Evolutionary conservation across 2,888 invertebrate species (phyloP).

Genomic region (Pyrochroa serraticornis): DNA sequence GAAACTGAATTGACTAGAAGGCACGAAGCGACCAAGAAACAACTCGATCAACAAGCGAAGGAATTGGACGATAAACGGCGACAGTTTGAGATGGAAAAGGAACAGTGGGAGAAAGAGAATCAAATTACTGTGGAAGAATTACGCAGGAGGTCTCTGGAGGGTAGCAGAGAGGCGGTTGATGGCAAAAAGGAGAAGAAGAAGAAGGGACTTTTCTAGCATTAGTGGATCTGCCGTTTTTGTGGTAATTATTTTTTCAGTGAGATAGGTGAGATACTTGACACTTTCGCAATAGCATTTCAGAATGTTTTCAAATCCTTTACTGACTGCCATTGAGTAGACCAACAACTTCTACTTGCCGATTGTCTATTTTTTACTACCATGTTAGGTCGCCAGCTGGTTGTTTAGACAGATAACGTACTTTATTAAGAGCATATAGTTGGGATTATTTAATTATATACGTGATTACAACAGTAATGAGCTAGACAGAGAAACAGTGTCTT

Average conservation of each 20-base stretch:
- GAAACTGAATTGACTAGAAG: conserved; percentile 91
- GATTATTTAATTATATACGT: conserved; percentile 32
- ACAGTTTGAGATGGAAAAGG: conserved; percentile 83
- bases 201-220: conserved; percentile 83
- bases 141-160: conserved; percentile 84
- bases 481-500: conserved; percentile 33
- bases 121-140: conserved; percentile 89
- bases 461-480: conserved; percentile 22
- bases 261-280: conserved; percentile 19
- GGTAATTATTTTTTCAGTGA: conserved; percentile 24
- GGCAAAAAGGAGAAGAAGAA: conserved; percentile 91
- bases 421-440: conserved; percentile 29
- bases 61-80: conserved; percentile 90
- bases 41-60: conserved; percentile 82
- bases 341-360: conserved; percentile 25
- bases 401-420: conserved; percentile 16
- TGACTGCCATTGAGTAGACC: conserved; percentile 25
- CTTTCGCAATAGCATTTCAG: conserved; percentile 21
- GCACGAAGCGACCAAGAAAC: conserved; percentile 76
- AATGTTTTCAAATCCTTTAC: conserved; percentile 15
- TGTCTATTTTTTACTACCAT: conserved; percentile 24
- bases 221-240: conserved; percentile 15
- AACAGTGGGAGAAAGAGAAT: conserved; percentile 88
- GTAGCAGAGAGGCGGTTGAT: conserved; percentile 86
- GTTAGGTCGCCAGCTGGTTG: conserved; percentile 25